phyloP scores from a whole-genome alignment of 2,888 invertebrate species.

The Carabus problematicus region DNA sequence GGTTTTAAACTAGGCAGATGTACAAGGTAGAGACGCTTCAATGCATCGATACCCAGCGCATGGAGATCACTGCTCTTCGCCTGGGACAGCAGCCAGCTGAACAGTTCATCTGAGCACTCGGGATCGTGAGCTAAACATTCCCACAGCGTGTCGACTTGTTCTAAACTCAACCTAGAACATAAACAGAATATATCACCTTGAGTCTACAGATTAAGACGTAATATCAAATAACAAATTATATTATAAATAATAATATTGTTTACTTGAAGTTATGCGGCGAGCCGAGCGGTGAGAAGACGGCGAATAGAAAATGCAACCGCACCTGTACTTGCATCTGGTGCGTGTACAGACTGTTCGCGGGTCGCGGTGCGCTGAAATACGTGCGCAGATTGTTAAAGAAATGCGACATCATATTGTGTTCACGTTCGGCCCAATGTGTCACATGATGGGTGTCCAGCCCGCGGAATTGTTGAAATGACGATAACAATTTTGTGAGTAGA shows the following conservation, averaged over 20 bases:
- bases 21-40: conserved; percentile 85
- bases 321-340: conserved; percentile 92
- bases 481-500: conserved; percentile 86
- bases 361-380: conserved; percentile 64
- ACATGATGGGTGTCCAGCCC: conserved; percentile 87
- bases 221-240: neutral
- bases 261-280: conserved; percentile 88
- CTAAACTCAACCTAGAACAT: conserved; percentile 72
- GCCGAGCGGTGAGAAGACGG: conserved; percentile 88
- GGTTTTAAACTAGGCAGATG: conserved; percentile 89
- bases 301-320: conserved; percentile 88
- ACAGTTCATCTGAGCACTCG: conserved; percentile 89
- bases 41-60: conserved; percentile 85
- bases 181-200: conserved; percentile 28
- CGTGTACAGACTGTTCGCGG: conserved; percentile 61
- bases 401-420: conserved; percentile 91
- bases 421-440: conserved; percentile 92
- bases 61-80: conserved; percentile 92
- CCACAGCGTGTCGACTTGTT: conserved; percentile 92
- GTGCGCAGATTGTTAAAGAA: conserved; percentile 88
- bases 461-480: conserved; percentile 89
- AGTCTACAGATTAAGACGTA: neutral
- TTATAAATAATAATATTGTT: conserved; percentile 44
- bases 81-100: conserved; percentile 92
- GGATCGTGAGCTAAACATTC: conserved; percentile 85